Evolutionary conservation across 2,888 invertebrate genomes (phyloP), one percentile per base, ranked within the genome.

Genomic region (Melikaiella ostensackeni): DNA sequence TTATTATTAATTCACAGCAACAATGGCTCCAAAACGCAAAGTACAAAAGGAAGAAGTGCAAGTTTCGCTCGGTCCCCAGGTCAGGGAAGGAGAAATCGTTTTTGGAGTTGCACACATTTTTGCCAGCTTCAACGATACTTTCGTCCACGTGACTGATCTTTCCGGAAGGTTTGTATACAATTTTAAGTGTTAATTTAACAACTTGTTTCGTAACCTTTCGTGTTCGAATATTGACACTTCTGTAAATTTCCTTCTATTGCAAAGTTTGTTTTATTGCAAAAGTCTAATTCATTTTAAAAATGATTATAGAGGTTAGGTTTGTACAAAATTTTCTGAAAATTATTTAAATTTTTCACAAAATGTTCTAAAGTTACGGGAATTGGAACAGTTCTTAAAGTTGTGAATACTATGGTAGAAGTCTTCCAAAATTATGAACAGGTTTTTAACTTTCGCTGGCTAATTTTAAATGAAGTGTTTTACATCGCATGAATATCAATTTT

Each of bases 31-130:
- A 85, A 96, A 98, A 91, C 98, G 99, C 94, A 99, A 99, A 95
- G 96, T 95, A 88, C 97, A 96, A 88, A 98, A 98, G 93, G 98
- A 99, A 92, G 98, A 99, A 92, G 98, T 98, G 83, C 98, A 98
- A 92, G 97, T 98, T 75, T 97, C 97, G 46, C 95, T 99, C 82
- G 98, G 98, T 83, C 98, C 98, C 75, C 98, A 98, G 93, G 98
- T 98, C 73, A 96, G 97, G 86, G 98, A 98, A 91, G 99, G 99
- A 83, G 99, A 99, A 93, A 96, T 96, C 87, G 98, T 99, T 79
- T 99, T 99, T 91, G 99, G 99, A 79, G 99, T 99, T 27, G 99
- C 99, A 81, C 99, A 99, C 93, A 99, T 99, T 90, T 99, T 98
- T 91, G 99, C 99, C 85, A 99, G 98, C 87, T 99, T 99, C 94